Base-by-base conservation (phyloP, 2,797 vertebrate species). In the Ptychobarbus kaznakovi region DNA sequence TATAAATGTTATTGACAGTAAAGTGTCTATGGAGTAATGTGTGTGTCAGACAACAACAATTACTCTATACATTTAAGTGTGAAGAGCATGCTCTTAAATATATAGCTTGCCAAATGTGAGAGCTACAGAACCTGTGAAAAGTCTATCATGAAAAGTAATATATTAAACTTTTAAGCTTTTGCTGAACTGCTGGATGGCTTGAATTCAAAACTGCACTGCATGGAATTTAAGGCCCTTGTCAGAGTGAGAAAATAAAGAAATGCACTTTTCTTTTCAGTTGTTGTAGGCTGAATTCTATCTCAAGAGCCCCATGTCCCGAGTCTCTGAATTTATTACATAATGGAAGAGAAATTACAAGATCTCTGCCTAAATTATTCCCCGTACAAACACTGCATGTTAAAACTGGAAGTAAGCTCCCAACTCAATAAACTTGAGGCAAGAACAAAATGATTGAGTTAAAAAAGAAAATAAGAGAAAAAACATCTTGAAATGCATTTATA, bases 131-230 rank as follows among this genome's bases (percentile, higher is more conserved):
- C 72, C 72, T 66, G 58, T 72, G 44, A 58, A 72, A 72, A 44
- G 18, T 76, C 58, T 46, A 49, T 16, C 72, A 75, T 76, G 58
- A 66, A 76, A 75, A 83, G 9, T 3, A 40, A 76, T 83, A 83
- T 83, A 66, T 76, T 74, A 63, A 83, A 76, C 72, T 83, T 51
- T 63, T 49, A 76, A 76, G 82, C 44, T 76, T 75, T 66, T 75
- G 32, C 72, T 83, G 56, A 66, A 83, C 32, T 51, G 20, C 58
- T 66, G 22, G 70, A 76, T 83, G 72, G 58, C 72, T 76, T 83
- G 58, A 76, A 66, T 65, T 83, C 58, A 65, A 83, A 83, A 66
- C 38, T 53, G 58, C 61, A 49, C 82, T 75, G 58, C 72, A 53
- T 72, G 72, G 58, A 83, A 75, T 83, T 83, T 76, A 75, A 66